Conservation (phyloP, 1,140 invertebrate species). For the Heliconius hermathena region DNA sequence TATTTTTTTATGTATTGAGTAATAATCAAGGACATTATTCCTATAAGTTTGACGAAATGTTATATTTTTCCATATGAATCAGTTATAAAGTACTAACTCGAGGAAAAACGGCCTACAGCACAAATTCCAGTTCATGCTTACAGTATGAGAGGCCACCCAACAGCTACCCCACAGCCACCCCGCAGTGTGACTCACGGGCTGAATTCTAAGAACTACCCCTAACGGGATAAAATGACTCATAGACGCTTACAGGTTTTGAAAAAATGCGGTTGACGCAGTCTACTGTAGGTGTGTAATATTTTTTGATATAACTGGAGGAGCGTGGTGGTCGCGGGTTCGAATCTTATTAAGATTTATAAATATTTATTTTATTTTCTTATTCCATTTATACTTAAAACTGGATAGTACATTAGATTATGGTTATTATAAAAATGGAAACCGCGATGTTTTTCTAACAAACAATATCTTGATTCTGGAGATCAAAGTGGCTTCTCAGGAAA, state of each 20-base stretch:
- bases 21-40: too few relatives aligned
- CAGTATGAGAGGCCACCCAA: not conserved
- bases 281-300: not conserved
- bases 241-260: not conserved
- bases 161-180: not conserved
- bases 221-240: slow-evolving; percentile 1
- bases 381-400: too few relatives aligned
- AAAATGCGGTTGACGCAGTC: not conserved
- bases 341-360: too few relatives aligned
- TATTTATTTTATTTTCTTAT: too few relatives aligned
- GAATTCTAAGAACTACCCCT: not conserved
- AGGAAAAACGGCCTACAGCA: not conserved
- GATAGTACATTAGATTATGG: too few relatives aligned
- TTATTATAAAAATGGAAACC: too few relatives aligned
- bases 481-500: too few relatives aligned
- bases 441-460: too few relatives aligned
- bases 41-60: too few relatives aligned
- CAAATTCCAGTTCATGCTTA: not conserved
- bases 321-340: not conserved
- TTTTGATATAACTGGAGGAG: not conserved
- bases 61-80: not conserved
- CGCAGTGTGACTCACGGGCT: not conserved
- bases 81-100: not conserved
- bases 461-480: too few relatives aligned
- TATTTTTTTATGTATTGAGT: too few relatives aligned